Base-by-base conservation (phyloP, 1,140 invertebrate genomes). In the Mycetomoellerius zeteki region DNA sequence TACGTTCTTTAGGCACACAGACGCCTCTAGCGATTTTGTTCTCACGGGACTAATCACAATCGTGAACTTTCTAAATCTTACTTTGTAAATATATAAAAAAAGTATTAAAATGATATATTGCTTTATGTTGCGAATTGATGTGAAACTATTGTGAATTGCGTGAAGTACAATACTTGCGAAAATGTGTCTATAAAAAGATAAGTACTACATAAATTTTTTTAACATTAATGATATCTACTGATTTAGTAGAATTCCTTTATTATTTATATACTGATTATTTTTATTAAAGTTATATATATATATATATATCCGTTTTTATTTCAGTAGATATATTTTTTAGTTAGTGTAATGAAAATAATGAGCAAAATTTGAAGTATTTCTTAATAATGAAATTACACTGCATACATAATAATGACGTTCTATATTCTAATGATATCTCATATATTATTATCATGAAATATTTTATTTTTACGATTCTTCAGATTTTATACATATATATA, bases 1-100 rank as follows among this genome's bases (percentile, higher is more conserved):
- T 47, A 50, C 65, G 30, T 85, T 56, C 47, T 65, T 72, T 21
- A 27, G 21, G 56, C 62, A 33, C 56, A 54, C n/a, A 24, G 60
- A 24, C 7, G 37, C 21, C 76, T 52, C 76, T 50, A 10, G 62
- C 37, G 85, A 69, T 80, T 69, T 52, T n/a, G 7, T 58, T 47
- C 64, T 75, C 76, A 21, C 43, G 14, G n/a, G 37, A 64, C 33
- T 69, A 86, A 80, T 86, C 60, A 80, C 33, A 33, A 80, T 69
- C 62, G 12, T 12, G 52, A 69, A 80, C 64, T 69, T 85, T 50
- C 75, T 24, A 24, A 71, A 47, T 52, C 52, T 14, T 16, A 6
- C 43, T 27, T 3, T 24, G 27, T 16, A 52, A 30, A 10, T 30
- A 64, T 8, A 30, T 43, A 33, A 21, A 65, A 78, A 52, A 58